Evolutionary conservation across 2,888 invertebrate species (phyloP), one percentile per base, ranked within the genome.

Genomic region (Heliconius aoede): DNA sequence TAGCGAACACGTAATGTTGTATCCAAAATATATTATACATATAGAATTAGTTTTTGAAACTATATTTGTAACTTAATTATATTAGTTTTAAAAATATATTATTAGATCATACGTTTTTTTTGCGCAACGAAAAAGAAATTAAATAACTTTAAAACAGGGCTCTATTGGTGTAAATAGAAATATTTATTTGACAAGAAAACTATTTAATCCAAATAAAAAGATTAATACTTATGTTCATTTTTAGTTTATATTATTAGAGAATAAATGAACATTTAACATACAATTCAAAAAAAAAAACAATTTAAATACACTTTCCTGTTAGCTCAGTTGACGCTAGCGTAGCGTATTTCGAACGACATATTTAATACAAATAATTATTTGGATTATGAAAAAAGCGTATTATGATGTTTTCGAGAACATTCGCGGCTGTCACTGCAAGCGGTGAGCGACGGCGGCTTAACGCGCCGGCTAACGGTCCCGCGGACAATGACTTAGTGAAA

Each of bases 401-500:
- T 46, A 64, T 28, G n/a, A 36, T 64, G 28, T 73, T 62, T 73
- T 72, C 72, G 60, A 72, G 72, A 72, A 72, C 72, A 28, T 72
- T 72, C 72, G 60, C 71, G 36, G 65, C 68, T 77, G 76, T 72
- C 60, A 61, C 60, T 36, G 32, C 51, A 74, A 72, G 75, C 67
- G 61, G 67, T 65, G 13, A 74, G 60, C 58, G 62, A 68, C 64
- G 65, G 71, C 69, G 84, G 84, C 80, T 94, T 40, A 60, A 69
- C 62, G 36, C 77, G 84, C 80, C 84, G 84, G 83, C 79, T 94
- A 94, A 93, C 93, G 86, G 87, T 93, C 85, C 84, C 78, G 88
- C 89, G 93, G 92, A 86, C 93, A 91, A 86, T 92, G 94, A 93
- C 93, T 83, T 81, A 83, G 82, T 84, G 84, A 82, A 87, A 90